Evolutionary conservation across 2,888 invertebrate species (phyloP).

Genomic region (Hanleya hanleyi): DNA sequence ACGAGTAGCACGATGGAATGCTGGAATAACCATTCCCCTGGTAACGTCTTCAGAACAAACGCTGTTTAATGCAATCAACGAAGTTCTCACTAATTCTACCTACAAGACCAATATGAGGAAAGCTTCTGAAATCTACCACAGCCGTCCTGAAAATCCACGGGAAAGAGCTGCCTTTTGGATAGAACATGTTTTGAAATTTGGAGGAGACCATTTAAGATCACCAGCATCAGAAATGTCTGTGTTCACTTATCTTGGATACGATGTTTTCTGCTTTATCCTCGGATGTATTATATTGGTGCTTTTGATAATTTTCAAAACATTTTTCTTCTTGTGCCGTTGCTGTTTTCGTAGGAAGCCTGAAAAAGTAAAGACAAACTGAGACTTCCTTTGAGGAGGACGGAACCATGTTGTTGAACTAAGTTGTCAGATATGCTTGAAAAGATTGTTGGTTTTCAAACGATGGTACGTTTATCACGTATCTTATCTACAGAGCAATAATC

Average conservation of each 20-base stretch:
- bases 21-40: slow-evolving; percentile 39
- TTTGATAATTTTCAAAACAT: background rate
- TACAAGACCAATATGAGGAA: slow-evolving; percentile 34
- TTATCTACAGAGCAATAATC: too few relatives aligned
- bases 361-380: too few relatives aligned
- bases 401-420: too few relatives aligned
- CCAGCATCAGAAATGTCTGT: slow-evolving; percentile 16
- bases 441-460: too few relatives aligned
- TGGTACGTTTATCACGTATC: too few relatives aligned
- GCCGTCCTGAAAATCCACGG: slow-evolving; percentile 29
- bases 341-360: background rate
- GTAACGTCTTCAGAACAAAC: slow-evolving; percentile 22
- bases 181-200: slow-evolving; percentile 54
- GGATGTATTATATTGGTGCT: background rate
- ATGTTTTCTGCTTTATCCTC: background rate
- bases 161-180: slow-evolving; percentile 52
- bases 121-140: slow-evolving; percentile 38
- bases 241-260: background rate
- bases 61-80: slow-evolving; percentile 28
- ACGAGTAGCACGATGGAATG: slow-evolving; percentile 34
- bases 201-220: slow-evolving; percentile 47
- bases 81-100: slow-evolving; percentile 29
- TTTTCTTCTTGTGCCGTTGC: background rate
- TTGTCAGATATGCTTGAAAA: too few relatives aligned
- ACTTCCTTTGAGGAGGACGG: too few relatives aligned